Conservation (phyloP, 2,888 invertebrate genomes). For the Cryptus armator region DNA sequence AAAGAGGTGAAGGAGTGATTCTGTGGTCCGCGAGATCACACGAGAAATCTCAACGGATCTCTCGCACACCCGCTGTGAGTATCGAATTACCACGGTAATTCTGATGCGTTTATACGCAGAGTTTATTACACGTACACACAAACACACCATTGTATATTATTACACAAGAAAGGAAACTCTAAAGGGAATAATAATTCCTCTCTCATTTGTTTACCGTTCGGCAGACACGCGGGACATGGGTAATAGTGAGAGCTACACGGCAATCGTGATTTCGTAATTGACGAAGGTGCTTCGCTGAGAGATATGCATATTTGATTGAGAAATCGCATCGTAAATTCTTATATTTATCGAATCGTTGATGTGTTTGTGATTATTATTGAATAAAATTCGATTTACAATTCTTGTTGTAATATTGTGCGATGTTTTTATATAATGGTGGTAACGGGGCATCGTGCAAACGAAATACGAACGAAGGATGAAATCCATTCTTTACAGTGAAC, state of each 20-base stretch:
- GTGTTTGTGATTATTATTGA: neutral
- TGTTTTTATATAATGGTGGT: no score
- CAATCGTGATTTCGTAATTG: constrained; percentile 29
- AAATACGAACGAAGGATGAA: no score
- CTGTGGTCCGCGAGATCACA: constrained; percentile 30
- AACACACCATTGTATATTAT: constrained; percentile 14
- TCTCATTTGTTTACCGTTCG: constrained; percentile 38
- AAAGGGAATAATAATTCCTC: constrained; percentile 27
- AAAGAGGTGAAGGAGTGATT: constrained; percentile 24
- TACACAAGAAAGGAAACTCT: constrained; percentile 15
- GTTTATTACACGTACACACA: neutral
- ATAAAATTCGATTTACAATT: no score
- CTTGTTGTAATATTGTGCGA: no score
- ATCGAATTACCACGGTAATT: constrained; percentile 27
- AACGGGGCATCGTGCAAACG: no score
- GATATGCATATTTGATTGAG: neutral
- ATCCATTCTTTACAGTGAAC: no score
- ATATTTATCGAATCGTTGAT: constrained; percentile 3
- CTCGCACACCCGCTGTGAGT: constrained; percentile 33
- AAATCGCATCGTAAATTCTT: neutral
- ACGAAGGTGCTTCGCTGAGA: neutral
- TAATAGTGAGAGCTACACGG: constrained; percentile 1
- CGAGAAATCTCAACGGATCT: constrained; percentile 35
- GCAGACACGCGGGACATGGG: neutral
- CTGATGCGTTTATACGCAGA: constrained; percentile 13